Conservation (phyloP, 2,113 vertebrate genomes). For the Seriola dumerili region DNA sequence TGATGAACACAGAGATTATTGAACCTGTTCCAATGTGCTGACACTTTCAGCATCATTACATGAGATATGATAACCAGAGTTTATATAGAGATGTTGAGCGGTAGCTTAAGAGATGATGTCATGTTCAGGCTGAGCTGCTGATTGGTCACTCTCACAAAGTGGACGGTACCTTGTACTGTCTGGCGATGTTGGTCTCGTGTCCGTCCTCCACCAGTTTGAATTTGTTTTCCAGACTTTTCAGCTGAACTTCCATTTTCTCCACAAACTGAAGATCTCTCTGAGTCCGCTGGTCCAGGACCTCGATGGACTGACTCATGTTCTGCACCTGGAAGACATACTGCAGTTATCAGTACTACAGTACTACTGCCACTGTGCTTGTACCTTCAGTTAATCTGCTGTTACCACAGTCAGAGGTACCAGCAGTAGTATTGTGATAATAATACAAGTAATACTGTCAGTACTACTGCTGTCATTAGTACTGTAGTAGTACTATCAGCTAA, state of each 20-base stretch:
- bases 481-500: background rate
- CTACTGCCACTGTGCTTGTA: too few species aligned
- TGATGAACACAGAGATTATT: too few species aligned
- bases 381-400: too few species aligned
- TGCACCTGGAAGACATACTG: conserved; percentile 87
- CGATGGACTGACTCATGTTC: conserved; percentile 98
- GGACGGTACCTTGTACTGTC: conserved; percentile 93
- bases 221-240: conserved; percentile 93
- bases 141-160: background rate
- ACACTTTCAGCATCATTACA: background rate
- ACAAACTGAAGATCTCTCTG: conserved; percentile 96
- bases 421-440: too few species aligned
- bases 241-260: conserved; percentile 96
- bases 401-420: too few species aligned
- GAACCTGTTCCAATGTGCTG: too few species aligned
- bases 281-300: conserved; percentile 94
- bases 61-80: background rate
- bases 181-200: conserved; percentile 93
- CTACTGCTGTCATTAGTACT: too few species aligned
- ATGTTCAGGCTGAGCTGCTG: background rate
- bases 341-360: background rate
- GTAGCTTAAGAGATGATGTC: too few species aligned
- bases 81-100: background rate
- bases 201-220: conserved; percentile 96
- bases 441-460: too few species aligned